A percentile compares a stretch with the other conserved stretches of the same genome.
phyloP scores from a whole-genome alignment of 2,888 invertebrate species.

The Lochmaea crataegi region DNA sequence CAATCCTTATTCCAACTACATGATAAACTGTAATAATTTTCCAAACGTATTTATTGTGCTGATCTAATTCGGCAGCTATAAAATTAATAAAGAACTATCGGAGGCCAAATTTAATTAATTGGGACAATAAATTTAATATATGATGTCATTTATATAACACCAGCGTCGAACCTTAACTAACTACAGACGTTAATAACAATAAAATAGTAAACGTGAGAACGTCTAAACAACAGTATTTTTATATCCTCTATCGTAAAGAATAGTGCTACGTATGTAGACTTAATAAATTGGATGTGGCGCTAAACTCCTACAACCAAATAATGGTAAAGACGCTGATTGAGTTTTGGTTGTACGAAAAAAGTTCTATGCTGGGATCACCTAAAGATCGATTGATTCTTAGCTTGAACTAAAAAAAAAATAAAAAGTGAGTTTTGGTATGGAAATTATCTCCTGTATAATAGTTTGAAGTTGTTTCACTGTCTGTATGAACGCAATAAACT shows the following conservation, averaged over 20 bases:
- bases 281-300: not conserved
- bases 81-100: not conserved
- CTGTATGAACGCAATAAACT: too few relatives aligned
- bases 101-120: not conserved
- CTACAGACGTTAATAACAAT: conserved; percentile 1
- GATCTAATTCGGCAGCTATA: not conserved
- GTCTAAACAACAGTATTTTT: conserved; percentile 5
- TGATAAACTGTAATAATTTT: not conserved
- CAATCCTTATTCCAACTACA: too few relatives aligned
- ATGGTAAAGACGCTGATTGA: not conserved
- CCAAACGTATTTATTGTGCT: not conserved
- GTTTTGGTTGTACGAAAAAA: not conserved
- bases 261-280: not conserved
- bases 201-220: conserved; percentile 18
- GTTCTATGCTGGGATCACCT: not conserved
- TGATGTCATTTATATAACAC: conserved; percentile 2
- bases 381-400: too few relatives aligned
- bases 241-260: not conserved
- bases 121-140: not conserved
- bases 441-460: too few relatives aligned
- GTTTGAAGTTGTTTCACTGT: too few relatives aligned
- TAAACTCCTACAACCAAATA: not conserved
- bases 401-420: too few relatives aligned
- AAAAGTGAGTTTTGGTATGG: too few relatives aligned
- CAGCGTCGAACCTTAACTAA: not conserved